Conservation (phyloP, 2,888 invertebrate genomes). For the Cecidostiba fungosa region DNA sequence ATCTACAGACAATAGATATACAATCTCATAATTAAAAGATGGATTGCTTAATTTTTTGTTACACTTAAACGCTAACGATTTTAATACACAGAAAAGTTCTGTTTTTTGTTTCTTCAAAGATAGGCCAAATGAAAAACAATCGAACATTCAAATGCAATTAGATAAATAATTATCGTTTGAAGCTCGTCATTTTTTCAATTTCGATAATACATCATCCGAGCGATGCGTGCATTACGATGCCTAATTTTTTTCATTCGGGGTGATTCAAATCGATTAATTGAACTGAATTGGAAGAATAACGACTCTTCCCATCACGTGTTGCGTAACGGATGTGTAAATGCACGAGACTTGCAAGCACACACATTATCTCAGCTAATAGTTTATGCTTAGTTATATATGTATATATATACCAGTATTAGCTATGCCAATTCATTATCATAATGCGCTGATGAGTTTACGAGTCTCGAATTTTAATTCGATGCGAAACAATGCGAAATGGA, state of each 20-base stretch:
- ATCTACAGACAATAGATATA: too few species aligned
- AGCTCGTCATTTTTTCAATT: background rate
- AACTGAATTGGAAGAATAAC: conserved; percentile 15
- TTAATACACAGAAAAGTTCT: too few species aligned
- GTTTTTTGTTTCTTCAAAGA: too few species aligned
- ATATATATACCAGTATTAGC: too few species aligned
- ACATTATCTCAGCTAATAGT: background rate
- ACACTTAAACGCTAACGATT: too few species aligned
- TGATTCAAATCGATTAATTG: conserved; percentile 48
- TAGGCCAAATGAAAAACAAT: background rate
- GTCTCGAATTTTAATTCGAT: too few species aligned
- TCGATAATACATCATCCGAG: background rate
- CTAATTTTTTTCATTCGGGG: conserved; percentile 17
- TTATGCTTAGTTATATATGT: conserved; percentile 1
- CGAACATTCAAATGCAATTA: too few species aligned
- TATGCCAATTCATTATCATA: too few species aligned
- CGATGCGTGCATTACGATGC: background rate
- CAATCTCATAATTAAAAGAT: too few species aligned
- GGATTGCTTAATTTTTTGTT: too few species aligned
- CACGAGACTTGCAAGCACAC: background rate
- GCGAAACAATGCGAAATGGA: too few species aligned
- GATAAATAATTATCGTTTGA: background rate
- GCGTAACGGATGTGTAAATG: conserved; percentile 14
- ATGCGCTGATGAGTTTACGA: too few species aligned
- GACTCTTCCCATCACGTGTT: conserved; percentile 12